Evolutionary conservation across 2,888 invertebrate genomes (phyloP), one percentile per base, ranked within the genome.

Genomic region (Microctonus brassicae): DNA sequence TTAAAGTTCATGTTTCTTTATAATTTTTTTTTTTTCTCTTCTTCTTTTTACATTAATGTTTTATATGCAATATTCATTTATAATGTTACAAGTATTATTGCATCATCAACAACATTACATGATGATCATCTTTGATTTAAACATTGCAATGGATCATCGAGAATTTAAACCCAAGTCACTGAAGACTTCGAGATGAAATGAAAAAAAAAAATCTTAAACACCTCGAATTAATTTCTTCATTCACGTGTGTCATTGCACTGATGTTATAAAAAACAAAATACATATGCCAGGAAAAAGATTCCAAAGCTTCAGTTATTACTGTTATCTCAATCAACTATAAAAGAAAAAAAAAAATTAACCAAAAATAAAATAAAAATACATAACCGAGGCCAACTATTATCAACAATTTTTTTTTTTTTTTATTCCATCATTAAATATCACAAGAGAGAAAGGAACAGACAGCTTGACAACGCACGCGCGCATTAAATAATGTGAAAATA

Each of bases 381-480:
- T 29, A 5, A 17, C 17, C 9, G 47, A 17, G 47, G 47, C 20
- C 17, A 47, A 17, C 47, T 17, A 47, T 47, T 47, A 47, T 47
- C 47, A 47, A n/a, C n/a, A n/a, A n/a, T n/a, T n/a, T n/a, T n/a
- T n/a, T 17, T n/a, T 17, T 47, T 47, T 47, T 47, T 47, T 6
- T 47, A 17, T 47, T 47, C 47, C 47, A 47, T 47, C 47, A 47
- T 47, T 47, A 47, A 47, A 47, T 47, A 47, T 47, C 47, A 47
- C 47, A 47, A 47, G 47, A 47, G 47, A 47, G 17, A 47, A 47
- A 47, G 47, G 20, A 7, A 47, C 17, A n/a, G 7, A 47, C 47
- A 4, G 17, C 17, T 17, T 47, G 17, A 47, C 47, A 47, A 47
- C 47, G 17, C 20, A n/a, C 17, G 20, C 47, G 17, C 47, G 20